Conservation (phyloP, 30 jellyfish, hydroid and myxozoan species). For the Nemopilema nomurai region DNA sequence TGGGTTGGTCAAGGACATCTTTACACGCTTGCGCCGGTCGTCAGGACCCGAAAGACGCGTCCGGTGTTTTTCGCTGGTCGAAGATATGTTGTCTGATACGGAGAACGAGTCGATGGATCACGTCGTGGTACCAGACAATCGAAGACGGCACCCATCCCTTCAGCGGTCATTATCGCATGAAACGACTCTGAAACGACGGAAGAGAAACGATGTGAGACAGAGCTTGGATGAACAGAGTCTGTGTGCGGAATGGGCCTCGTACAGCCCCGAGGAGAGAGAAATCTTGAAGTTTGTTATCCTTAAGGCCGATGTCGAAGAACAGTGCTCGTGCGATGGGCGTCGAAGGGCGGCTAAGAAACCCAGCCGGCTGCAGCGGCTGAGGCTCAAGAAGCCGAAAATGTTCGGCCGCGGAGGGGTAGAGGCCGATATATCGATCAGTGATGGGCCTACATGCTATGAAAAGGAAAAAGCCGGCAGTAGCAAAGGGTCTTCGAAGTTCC, state of each 20-base stretch:
- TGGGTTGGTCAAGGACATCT: background rate
- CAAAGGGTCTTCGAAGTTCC: background rate
- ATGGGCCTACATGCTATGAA: too few relatives aligned
- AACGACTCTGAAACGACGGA: conserved; percentile 9
- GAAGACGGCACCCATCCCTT: conserved; percentile 6
- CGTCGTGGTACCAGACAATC: background rate
- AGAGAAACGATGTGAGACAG: background rate
- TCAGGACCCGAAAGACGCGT: background rate
- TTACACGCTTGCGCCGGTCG: background rate
- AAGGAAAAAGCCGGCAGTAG: background rate
- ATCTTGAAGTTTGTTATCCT: conserved; percentile 14
- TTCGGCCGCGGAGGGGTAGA: too few relatives aligned
- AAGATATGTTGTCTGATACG: background rate
- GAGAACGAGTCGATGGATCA: background rate
- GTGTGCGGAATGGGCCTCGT: conserved; percentile 12
- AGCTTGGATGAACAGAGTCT: conserved; percentile 12
- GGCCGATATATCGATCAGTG: too few relatives aligned
- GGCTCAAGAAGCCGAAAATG: conserved; percentile 5
- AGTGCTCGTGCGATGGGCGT: background rate
- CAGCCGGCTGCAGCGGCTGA: background rate
- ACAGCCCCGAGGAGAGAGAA: conserved; percentile 4
- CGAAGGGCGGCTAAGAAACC: background rate
- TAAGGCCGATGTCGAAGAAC: conserved; percentile 1
- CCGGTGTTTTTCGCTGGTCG: background rate
- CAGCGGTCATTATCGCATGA: conserved; percentile 10